phyloP scores from a whole-genome alignment of 2,797 vertebrate genomes.

The Morelia viridis region DNA sequence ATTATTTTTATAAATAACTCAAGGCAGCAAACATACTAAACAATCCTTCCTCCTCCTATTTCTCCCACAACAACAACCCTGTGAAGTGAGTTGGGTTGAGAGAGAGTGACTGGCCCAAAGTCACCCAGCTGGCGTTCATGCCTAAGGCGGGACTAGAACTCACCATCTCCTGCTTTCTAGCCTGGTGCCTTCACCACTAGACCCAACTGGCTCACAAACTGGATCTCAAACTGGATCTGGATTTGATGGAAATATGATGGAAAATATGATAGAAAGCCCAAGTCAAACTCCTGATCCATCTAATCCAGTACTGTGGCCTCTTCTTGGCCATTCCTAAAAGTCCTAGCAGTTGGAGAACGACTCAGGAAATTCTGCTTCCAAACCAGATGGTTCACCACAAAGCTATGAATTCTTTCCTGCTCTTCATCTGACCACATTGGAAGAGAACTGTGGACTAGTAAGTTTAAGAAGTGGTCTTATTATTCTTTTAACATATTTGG shows the following conservation, averaged over 20 bases:
- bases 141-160: too few species aligned
- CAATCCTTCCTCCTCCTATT: too few species aligned
- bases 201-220: too few species aligned
- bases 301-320: not conserved
- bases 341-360: not conserved
- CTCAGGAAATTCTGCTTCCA: not conserved
- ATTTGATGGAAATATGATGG: not conserved
- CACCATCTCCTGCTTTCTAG: too few species aligned
- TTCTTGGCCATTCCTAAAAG: not conserved
- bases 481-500: not conserved
- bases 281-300: not conserved
- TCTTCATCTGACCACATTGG: not conserved
- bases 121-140: too few species aligned
- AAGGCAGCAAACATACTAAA: too few species aligned
- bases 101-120: too few species aligned
- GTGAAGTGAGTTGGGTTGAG: too few species aligned
- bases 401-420: not conserved
- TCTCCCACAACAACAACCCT: too few species aligned
- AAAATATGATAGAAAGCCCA: not conserved
- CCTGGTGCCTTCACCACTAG: too few species aligned
- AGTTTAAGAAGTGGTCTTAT: not conserved
- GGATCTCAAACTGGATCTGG: too few species aligned
- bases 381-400: not conserved
- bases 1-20: too few species aligned
- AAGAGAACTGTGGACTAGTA: not conserved